phyloP scores from a whole-genome alignment of 2,888 invertebrate genomes.

The Epistrophe eligans region DNA sequence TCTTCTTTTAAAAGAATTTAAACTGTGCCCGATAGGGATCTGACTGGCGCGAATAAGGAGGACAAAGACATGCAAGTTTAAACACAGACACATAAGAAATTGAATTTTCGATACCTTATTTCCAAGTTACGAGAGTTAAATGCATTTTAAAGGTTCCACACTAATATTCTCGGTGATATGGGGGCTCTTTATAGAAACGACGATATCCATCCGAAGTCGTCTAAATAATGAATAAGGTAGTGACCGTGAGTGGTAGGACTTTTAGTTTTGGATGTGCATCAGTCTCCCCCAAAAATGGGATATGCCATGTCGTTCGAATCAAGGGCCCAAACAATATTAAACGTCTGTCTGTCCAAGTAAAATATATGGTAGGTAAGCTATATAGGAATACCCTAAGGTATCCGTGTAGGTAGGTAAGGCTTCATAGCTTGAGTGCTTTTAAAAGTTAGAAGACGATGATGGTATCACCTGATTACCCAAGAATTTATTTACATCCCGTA shows the following conservation, averaged over 20 bases:
- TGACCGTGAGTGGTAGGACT: background rate
- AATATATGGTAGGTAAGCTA: slow-evolving; percentile 34
- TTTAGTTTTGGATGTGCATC: slow-evolving; percentile 11
- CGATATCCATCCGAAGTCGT: slow-evolving; percentile 40
- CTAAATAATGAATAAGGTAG: slow-evolving; percentile 16
- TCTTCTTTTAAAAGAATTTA: slow-evolving; percentile 16
- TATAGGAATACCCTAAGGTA: slow-evolving; percentile 34
- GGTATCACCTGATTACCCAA: slow-evolving; percentile 71
- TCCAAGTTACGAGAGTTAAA: slow-evolving; percentile 30
- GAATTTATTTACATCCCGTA: slow-evolving; percentile 74
- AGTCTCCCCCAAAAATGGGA: slow-evolving; percentile 67
- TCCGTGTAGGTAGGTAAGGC: slow-evolving; percentile 35
- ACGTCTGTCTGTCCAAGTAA: slow-evolving; percentile 43
- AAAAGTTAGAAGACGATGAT: slow-evolving; percentile 66
- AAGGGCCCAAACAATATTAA: slow-evolving; percentile 25
- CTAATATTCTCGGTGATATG: slow-evolving; percentile 52
- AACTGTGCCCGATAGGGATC: slow-evolving; percentile 63
- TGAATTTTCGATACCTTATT: slow-evolving; percentile 68
- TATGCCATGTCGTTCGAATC: slow-evolving; percentile 35
- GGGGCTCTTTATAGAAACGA: slow-evolving; percentile 32
- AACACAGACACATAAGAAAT: slow-evolving; percentile 26
- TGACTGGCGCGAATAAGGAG: slow-evolving; percentile 53
- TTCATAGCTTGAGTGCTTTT: slow-evolving; percentile 10
- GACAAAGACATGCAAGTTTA: slow-evolving; percentile 43
- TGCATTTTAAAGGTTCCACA: slow-evolving; percentile 59